phyloP scores from a whole-genome alignment of 1,140 invertebrate genomes.

The Drosophila repletoides region DNA sequence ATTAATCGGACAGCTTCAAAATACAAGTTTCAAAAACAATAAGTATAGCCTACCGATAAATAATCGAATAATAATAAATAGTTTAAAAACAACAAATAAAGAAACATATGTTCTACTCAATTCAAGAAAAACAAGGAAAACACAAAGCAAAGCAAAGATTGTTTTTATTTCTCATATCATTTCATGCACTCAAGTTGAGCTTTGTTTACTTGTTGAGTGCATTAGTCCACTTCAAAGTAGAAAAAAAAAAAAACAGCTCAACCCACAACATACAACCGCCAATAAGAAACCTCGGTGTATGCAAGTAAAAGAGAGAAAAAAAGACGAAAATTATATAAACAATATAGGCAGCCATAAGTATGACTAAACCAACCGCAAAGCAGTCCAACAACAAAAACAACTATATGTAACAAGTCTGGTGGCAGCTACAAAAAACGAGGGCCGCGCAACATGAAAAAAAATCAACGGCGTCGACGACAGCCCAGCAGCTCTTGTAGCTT shows the following conservation, averaged over 20 bases:
- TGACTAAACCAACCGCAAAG: constrained; percentile 73
- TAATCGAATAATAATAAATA: background rate
- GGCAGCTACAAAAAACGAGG: constrained; percentile 53
- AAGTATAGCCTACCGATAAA: no score
- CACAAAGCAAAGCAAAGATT: background rate
- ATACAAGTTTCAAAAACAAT: no score
- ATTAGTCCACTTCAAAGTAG: constrained; percentile 1
- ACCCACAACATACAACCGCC: constrained; percentile 42
- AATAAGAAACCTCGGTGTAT: constrained; percentile 55
- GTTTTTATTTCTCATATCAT: background rate
- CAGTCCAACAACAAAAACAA: constrained; percentile 46
- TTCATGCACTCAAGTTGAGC: background rate
- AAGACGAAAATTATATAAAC: constrained; percentile 79
- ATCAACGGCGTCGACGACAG: constrained; percentile 43
- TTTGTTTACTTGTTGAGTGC: constrained; percentile 17
- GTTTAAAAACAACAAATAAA: background rate
- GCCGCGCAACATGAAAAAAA: constrained; percentile 31
- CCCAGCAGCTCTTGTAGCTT: constrained; percentile 26
- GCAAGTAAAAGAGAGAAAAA: constrained; percentile 63
- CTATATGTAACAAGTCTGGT: constrained; percentile 76
- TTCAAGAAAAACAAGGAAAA: background rate
- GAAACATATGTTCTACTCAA: background rate
- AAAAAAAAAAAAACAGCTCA: constrained; percentile 25
- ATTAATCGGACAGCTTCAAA: no score
- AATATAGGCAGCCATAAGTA: constrained; percentile 71